Evolutionary conservation across 2,888 invertebrate genomes (phyloP).

Genomic region (Helicoverpa assulta): DNA sequence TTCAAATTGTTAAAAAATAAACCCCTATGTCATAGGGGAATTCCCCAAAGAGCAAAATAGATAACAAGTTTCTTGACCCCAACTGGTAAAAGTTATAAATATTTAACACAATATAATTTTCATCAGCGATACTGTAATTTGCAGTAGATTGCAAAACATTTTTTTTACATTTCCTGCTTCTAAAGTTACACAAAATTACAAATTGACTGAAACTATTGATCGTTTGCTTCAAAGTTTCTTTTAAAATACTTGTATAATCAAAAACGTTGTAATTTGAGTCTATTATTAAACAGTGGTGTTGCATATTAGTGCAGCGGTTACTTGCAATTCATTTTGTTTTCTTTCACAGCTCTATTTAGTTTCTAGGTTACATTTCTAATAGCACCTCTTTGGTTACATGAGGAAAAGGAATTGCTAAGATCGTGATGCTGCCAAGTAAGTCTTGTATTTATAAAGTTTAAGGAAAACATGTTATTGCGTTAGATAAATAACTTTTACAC

Average conservation of each 20-base stretch:
- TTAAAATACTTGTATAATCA: background rate
- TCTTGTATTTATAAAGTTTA: background rate
- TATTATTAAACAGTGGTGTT: conserved; percentile 17
- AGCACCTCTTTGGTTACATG: conserved; percentile 8
- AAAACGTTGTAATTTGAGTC: background rate
- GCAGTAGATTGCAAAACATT: background rate
- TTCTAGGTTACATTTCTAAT: conserved; percentile 20
- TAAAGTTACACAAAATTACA: background rate
- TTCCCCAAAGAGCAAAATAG: no score
- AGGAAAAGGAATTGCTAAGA: conserved; percentile 6
- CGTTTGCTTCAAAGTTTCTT: background rate
- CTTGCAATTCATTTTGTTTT: conserved; percentile 16
- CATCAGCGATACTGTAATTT: background rate
- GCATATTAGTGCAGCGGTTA: conserved; percentile 8
- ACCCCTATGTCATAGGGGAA: no score
- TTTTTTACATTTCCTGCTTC: background rate
- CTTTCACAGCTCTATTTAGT: conserved; percentile 12
- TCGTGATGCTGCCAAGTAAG: background rate
- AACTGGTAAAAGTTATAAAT: no score
- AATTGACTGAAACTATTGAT: background rate
- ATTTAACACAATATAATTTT: no score
- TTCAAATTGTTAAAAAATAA: no score
- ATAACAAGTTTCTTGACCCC: no score
- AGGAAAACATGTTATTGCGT: conserved; percentile 9
- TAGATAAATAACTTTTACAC: background rate